Base-by-base conservation (phyloP, 2,888 invertebrate species). In the Panorpa germanica region DNA sequence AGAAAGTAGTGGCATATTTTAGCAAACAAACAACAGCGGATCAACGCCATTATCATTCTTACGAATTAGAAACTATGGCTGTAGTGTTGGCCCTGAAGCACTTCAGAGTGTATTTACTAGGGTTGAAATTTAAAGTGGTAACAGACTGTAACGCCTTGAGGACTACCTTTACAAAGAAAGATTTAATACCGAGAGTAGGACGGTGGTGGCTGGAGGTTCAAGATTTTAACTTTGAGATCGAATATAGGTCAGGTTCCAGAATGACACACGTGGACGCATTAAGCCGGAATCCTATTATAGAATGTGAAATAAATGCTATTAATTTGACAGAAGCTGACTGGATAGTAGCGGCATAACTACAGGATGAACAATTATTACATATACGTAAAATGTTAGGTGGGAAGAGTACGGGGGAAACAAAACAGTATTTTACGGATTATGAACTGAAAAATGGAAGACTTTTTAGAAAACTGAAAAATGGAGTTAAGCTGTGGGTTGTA, bases 1-100 rank as follows among this genome's bases (percentile, higher is more conserved):
- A 34, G 15, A 33, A 35, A 19, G 38, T 38, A 8, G 37, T 49
- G 2, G 39, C 39, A 3, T 49, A 43, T 33, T 41, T 33, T 23
- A 44, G 43, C 14, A 40, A 40, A 26, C 34, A 37, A 17, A 37
- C 47, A 3, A 39, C 40, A 4, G 29, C 19, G 3, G 12, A 35
- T 2, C 45, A 50, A 37, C 12, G 18, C 5, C 28, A 31, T 7
- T 27, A 31, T 20, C 28, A 30, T 11, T 14, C 19, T 2, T 31
- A 30, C 16, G 30, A 31, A 10, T 18, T 31, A 3, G 34, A 31
- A 21, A 26, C 34, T n/a, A n/a, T 34, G 8, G 31, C 34, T 2
- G 31, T 31, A 2, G 25, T 34, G 9, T 14, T n/a, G n/a, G n/a
- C n/a, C n/a, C n/a, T n/a, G n/a, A n/a, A n/a, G n/a, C n/a, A n/a